Base-by-base conservation (phyloP, 2,797 vertebrate genomes). In the Prionace glauca region DNA sequence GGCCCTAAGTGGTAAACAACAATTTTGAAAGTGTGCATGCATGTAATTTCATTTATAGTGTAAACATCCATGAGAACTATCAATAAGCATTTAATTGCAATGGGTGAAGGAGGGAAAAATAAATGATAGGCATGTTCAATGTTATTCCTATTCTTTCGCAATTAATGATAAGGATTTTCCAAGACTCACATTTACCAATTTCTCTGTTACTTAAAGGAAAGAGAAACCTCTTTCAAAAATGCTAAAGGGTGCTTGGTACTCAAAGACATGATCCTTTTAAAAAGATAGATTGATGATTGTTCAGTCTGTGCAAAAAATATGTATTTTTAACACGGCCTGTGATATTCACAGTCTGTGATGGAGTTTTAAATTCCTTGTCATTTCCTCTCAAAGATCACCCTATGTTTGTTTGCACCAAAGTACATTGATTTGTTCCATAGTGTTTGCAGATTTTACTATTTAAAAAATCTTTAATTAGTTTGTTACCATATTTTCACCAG, bases 201-300 rank as follows among this genome's bases (percentile, higher is more conserved):
- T 69, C n/a, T 69, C 14, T 56, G 45, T 56, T 95, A 56, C 32
- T 95, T 95, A 74, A 95, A 95, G 8, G 32, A 12, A 94, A 62
- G 16, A 74, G 32, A 7, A 95, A 95, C 0, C 45, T 74, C 45
- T 72, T 56, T 95, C 71, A 45, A 72, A 74, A 95, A 3, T 2
- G 32, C 56, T 56, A n/a, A 95, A 95, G 45, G 12, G 71, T 20
- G 16, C 29, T 56, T 20, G 41, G 26, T 95, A 74, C 45, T 95
- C 93, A 95, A 77, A 77, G 26, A n/a, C 26, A 95, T 22, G 93
- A 95, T 74, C 74, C 93, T 77, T 94, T 95, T 74, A 72, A 95
- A 56, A 77, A 93, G 65, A 93, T 41, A 72, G 36, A n/a, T 71
- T 41, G 41, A 41, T 32, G 69, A 94, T 45, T 94, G 41, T 72